These are phyloP conservation scores for Girardia tigrina DNA, from an alignment of 2,888 invertebrate genomes.

Conservation along the genomic window DNA sequence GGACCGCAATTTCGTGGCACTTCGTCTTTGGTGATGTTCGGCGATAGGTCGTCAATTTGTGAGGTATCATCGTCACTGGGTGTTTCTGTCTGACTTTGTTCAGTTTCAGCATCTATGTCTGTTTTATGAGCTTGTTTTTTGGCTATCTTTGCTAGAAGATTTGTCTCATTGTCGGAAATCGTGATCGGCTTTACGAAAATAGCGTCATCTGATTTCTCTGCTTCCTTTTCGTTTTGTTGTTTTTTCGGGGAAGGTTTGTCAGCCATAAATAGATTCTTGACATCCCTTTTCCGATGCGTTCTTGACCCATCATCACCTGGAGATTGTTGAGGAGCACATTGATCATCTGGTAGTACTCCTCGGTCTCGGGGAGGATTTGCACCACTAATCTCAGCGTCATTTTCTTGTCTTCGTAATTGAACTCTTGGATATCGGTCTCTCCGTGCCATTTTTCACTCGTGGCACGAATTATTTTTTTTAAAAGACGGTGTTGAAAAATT, in stretches of 20 bases:
- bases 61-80: too few species aligned
- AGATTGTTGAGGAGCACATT: conserved; percentile 24
- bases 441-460: conserved; percentile 8
- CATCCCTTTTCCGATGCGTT: not conserved
- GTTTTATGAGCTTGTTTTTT: not conserved
- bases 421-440: not conserved
- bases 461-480: too few species aligned
- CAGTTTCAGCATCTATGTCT: not conserved
- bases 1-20: not conserved
- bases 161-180: too few species aligned
- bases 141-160: too few species aligned
- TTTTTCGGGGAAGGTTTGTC: too few species aligned
- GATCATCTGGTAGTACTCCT: conserved; percentile 26
- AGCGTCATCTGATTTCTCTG: too few species aligned
- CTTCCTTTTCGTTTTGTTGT: too few species aligned
- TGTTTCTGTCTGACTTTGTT: too few species aligned
- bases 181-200: too few species aligned
- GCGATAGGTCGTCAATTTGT: not conserved
- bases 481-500: too few species aligned
- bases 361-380: not conserved
- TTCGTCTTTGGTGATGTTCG: not conserved
- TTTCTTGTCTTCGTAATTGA: not conserved
- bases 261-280: too few species aligned
- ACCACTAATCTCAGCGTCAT: not conserved
- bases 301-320: conserved; percentile 27